These are phyloP conservation scores for Dolichopus griseipennis DNA, from an alignment of 2,888 invertebrate species.

Conservation along the genomic window DNA sequence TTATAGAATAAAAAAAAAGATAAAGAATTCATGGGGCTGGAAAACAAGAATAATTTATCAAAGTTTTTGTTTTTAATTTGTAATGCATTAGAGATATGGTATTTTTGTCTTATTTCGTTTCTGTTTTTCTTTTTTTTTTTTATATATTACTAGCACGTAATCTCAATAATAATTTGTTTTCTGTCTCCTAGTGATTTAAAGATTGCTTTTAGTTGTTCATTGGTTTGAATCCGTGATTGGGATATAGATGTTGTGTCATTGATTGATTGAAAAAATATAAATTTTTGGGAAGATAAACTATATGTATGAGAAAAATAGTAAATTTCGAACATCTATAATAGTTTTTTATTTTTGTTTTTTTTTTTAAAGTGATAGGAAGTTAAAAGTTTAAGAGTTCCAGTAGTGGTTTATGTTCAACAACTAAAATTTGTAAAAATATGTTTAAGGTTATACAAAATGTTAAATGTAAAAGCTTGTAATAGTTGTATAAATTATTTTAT, in stretches of 20 bases:
- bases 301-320: no score
- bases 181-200: not conserved
- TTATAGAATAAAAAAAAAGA: no score
- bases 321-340: no score
- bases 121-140: not conserved
- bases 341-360: no score
- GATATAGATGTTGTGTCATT: not conserved
- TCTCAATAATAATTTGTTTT: constrained; percentile 1
- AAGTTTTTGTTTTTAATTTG: not conserved
- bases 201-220: not conserved
- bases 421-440: no score
- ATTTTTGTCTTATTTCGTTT: not conserved
- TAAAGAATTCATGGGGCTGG: not conserved
- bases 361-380: no score
- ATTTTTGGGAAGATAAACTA: not conserved
- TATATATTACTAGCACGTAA: not conserved
- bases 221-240: not conserved
- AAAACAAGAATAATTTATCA: not conserved
- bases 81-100: not conserved
- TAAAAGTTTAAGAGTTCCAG: no score
- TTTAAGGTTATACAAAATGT: no score
- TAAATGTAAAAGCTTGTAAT: no score
- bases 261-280: not conserved
- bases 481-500: no score
- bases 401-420: no score